Conservation (phyloP, 1,140 invertebrate species). For the Battus philenor region DNA sequence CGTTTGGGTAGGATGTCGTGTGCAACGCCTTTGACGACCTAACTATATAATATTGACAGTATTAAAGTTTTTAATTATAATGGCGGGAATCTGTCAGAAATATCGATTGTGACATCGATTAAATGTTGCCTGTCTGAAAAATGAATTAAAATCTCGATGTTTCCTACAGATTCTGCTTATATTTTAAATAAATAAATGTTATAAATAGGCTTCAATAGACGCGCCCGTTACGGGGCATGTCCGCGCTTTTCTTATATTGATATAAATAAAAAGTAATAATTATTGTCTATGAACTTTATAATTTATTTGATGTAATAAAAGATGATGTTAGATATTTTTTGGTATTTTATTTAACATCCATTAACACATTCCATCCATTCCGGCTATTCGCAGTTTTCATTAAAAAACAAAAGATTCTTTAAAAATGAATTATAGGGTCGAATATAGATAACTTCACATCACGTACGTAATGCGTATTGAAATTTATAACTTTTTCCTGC, state of each 20-base stretch:
- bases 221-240: conserved; percentile 29
- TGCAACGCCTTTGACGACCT: conserved; percentile 36
- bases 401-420: no score
- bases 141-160: conserved; percentile 3
- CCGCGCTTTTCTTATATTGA: conserved; percentile 52
- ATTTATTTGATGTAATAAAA: conserved; percentile 71
- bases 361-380: no score
- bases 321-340: conserved; percentile 60
- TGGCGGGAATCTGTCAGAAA: conserved; percentile 17
- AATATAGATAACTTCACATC: no score
- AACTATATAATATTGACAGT: conserved; percentile 38
- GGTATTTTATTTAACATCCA: conserved; percentile 30
- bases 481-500: no score
- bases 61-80: conserved; percentile 34
- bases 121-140: conserved; percentile 25
- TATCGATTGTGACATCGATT: conserved; percentile 20
- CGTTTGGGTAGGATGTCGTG: conserved; percentile 25
- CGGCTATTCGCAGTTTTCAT: no score
- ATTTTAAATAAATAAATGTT: conserved; percentile 16
- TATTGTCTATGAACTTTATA: conserved; percentile 64
- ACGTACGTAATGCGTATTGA: no score
- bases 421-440: no score
- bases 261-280: conserved; percentile 38
- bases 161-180: conserved; percentile 3
- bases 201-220: conserved; percentile 41